These are phyloP conservation scores for Chromis chromis DNA, from an alignment of 2,797 vertebrate species.

Conservation along the genomic window DNA sequence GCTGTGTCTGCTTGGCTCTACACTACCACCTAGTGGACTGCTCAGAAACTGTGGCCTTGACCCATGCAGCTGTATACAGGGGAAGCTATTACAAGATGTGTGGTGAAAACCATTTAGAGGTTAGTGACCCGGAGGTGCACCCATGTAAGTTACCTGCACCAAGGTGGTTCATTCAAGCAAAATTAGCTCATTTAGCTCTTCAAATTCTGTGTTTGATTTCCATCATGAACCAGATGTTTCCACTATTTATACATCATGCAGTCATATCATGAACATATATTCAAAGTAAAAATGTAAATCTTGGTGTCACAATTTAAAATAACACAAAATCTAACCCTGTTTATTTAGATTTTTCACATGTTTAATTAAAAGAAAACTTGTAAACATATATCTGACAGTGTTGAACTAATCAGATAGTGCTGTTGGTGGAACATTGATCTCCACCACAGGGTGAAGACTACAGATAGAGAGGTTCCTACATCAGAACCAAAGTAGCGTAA, in stretches of 20 bases:
- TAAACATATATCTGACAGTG: no score
- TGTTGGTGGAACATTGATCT: no score
- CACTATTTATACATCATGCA: background rate
- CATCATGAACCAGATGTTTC: background rate
- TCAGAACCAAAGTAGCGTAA: no score
- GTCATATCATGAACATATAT: background rate
- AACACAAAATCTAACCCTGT: no score
- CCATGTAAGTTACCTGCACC: background rate
- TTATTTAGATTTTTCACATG: no score
- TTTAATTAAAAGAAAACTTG: no score
- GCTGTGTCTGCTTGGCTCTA: conserved; percentile 92
- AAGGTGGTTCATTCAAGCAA: background rate
- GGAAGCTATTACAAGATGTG: conserved; percentile 92
- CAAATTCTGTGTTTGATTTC: background rate
- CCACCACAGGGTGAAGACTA: no score
- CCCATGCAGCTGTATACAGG: conserved; percentile 89
- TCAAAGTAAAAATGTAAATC: no score
- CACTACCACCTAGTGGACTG: conserved; percentile 88
- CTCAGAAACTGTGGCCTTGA: conserved; percentile 82
- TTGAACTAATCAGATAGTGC: no score
- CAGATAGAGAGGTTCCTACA: no score
- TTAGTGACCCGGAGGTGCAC: conserved; percentile 58
- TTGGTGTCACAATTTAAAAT: no score
- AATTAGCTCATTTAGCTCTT: background rate
- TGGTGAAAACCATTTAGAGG: conserved; percentile 87